These are phyloP conservation scores for Diabrotica virgifera DNA, from an alignment of 1,140 invertebrate genomes.

Conservation along the genomic window DNA sequence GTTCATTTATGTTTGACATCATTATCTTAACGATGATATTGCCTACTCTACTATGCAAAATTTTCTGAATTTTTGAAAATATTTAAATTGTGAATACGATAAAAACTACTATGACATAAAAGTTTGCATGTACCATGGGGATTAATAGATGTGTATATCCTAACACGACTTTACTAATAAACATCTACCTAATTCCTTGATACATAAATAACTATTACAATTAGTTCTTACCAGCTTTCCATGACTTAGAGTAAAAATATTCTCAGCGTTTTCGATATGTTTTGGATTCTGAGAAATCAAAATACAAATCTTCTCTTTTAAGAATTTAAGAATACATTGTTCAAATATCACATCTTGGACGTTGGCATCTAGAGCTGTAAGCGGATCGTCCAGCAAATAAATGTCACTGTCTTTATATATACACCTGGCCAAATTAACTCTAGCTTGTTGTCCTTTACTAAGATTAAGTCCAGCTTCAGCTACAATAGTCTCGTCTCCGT, in stretches of 20 bases:
- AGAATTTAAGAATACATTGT: conserved; percentile 60
- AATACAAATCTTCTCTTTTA: conserved; percentile 68
- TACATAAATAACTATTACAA: too few relatives aligned
- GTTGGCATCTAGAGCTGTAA: conserved; percentile 78
- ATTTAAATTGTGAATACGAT: too few relatives aligned
- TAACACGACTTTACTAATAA: too few relatives aligned
- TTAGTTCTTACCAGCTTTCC: background rate
- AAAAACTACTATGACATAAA: too few relatives aligned
- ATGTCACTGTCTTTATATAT: conserved; percentile 75
- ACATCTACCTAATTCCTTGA: too few relatives aligned
- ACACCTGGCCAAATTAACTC: conserved; percentile 81
- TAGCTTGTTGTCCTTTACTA: conserved; percentile 84
- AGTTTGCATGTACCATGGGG: too few relatives aligned
- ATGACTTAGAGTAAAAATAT: conserved; percentile 31
- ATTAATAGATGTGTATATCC: too few relatives aligned
- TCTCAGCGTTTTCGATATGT: conserved; percentile 73
- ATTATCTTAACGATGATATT: too few relatives aligned
- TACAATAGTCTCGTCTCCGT: conserved; percentile 73
- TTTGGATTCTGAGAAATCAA: conserved; percentile 80
- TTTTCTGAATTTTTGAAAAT: too few relatives aligned
- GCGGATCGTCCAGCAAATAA: conserved; percentile 78
- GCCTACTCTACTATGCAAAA: too few relatives aligned
- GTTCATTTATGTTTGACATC: too few relatives aligned
- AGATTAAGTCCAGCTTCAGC: conserved; percentile 75
- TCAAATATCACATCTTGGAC: conserved; percentile 77